These are phyloP conservation scores for Caenorhabditis sp. DNA, from an alignment of 2,888 invertebrate genomes.

Conservation along the genomic window DNA sequence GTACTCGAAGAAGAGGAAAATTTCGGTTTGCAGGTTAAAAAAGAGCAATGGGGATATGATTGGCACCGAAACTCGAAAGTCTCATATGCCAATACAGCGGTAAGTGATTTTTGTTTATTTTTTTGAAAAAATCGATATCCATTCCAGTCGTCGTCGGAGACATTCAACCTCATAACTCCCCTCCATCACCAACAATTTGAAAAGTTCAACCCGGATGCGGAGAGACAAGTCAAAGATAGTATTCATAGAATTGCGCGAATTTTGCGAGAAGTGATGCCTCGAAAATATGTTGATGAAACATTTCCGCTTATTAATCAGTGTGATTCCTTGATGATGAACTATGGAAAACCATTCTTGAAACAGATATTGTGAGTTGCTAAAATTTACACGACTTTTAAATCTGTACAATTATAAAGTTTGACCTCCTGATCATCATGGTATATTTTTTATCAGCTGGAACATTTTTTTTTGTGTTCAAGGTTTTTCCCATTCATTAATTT, in stretches of 20 bases:
- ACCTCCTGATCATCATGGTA: too few relatives aligned
- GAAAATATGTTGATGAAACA: not conserved
- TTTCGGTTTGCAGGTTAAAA: not conserved
- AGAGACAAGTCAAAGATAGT: not conserved
- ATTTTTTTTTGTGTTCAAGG: too few relatives aligned
- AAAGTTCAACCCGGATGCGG: not conserved
- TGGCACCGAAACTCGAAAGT: not conserved
- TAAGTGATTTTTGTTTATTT: not conserved
- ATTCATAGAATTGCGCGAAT: not conserved
- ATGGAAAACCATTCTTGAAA: constrained; percentile 4
- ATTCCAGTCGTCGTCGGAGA: not conserved
- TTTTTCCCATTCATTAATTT: too few relatives aligned
- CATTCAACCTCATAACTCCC: not conserved
- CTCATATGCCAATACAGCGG: not conserved
- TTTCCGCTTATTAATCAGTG: constrained; percentile 5
- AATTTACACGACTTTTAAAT: not conserved
- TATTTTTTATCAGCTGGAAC: too few relatives aligned
- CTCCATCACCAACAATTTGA: not conserved
- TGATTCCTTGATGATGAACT: not conserved
- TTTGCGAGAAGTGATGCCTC: not conserved
- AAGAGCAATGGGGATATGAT: not conserved
- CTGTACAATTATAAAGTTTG: too few relatives aligned
- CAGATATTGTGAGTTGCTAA: constrained; percentile 9
- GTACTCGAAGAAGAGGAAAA: not conserved
- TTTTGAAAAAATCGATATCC: not conserved